These are phyloP conservation scores for Percopsis transmontana DNA, from an alignment of 2,113 vertebrate genomes.

Conservation along the genomic window DNA sequence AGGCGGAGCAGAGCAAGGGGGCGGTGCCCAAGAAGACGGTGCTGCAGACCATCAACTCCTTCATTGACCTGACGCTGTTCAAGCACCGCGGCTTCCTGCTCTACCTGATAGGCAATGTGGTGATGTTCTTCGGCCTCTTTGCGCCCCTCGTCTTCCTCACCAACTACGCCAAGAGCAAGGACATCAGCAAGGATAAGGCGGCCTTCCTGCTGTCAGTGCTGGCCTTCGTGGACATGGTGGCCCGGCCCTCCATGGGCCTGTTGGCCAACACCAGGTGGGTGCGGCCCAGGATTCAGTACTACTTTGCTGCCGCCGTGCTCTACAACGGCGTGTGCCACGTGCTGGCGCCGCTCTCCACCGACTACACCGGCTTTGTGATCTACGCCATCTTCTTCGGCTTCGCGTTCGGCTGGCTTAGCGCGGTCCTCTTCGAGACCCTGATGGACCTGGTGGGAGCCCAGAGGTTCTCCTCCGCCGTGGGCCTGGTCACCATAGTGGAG, in stretches of 20 bases:
- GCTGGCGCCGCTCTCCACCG: constrained; percentile 80
- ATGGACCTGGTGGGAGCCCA: constrained; percentile 95
- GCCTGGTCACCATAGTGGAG: constrained; percentile 95
- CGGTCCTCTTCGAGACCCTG: constrained; percentile 92
- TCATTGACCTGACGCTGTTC: constrained; percentile 93
- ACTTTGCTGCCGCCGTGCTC: constrained; percentile 86
- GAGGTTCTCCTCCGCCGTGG: constrained; percentile 94
- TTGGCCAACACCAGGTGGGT: constrained; percentile 93
- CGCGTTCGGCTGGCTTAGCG: constrained; percentile 95
- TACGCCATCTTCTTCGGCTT: constrained; percentile 94
- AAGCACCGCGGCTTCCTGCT: constrained; percentile 93
- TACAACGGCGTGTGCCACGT: constrained; percentile 93
- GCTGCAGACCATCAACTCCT: constrained; percentile 87
- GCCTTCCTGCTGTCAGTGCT: constrained; percentile 93
- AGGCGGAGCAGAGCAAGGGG: constrained; percentile 2
- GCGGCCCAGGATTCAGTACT: constrained; percentile 91
- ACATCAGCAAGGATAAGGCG: constrained; percentile 86
- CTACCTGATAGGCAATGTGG: constrained; percentile 89
- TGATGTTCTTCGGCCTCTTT: constrained; percentile 97
- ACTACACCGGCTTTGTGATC: constrained; percentile 85
- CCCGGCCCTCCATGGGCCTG: constrained; percentile 95
- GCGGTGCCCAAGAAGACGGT: constrained; percentile 68
- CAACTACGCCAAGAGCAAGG: constrained; percentile 90
- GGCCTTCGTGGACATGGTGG: constrained; percentile 97
- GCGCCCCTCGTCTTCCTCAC: constrained; percentile 94